Conservation (phyloP, 2,888 invertebrate species). For the Therioaphis trifolii region DNA sequence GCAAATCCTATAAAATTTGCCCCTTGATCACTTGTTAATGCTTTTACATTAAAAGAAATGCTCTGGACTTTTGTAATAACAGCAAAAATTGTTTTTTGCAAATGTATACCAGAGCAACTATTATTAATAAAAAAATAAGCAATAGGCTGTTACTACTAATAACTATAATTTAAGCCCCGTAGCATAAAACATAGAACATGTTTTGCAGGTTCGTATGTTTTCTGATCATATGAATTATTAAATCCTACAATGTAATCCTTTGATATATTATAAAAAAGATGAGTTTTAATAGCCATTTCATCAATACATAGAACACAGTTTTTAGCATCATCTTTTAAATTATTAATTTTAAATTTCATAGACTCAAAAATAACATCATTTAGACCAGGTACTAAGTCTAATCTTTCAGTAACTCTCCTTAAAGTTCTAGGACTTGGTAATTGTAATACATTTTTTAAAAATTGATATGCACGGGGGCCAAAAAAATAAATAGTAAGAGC, state of each 20-base stretch:
- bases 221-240: not conserved
- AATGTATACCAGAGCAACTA: not conserved
- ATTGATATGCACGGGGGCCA: not conserved
- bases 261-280: constrained; percentile 16
- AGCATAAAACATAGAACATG: constrained; percentile 36
- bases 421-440: not conserved
- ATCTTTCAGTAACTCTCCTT: not conserved
- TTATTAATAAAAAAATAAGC: constrained; percentile 30
- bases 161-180: not conserved
- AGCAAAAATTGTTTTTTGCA: constrained; percentile 29
- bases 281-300: constrained; percentile 19
- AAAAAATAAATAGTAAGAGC: constrained; percentile 19
- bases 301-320: constrained; percentile 15
- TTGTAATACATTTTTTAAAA: constrained; percentile 26
- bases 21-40: not conserved
- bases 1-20: not conserved
- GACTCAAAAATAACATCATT: constrained; percentile 24
- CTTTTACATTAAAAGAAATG: not conserved
- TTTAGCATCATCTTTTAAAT: constrained; percentile 1
- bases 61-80: not conserved
- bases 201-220: constrained; percentile 28
- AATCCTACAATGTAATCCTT: constrained; percentile 31
- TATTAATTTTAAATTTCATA: not conserved
- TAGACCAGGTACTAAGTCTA: constrained; percentile 7
- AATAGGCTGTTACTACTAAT: no score